A percentile compares a stretch with the other conserved stretches of the same genome.
Evolutionary conservation across 37 sponge, comb jelly and placozoan species (phyloP).

Genomic region (Hexactinellida sp.): DNA sequence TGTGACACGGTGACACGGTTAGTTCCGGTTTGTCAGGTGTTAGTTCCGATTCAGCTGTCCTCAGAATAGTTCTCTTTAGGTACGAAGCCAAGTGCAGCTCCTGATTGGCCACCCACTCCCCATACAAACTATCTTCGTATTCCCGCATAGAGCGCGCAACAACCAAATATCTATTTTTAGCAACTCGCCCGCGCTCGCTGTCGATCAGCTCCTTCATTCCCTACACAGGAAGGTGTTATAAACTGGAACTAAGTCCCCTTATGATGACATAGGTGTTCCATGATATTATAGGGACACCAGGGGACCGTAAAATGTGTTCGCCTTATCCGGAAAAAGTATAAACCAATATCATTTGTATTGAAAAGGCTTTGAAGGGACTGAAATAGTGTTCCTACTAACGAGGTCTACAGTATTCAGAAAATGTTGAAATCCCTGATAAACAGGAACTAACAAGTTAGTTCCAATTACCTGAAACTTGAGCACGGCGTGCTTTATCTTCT

Average conservation of each 20-base stretch:
- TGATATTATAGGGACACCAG: too few species aligned
- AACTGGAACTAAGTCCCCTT: not conserved
- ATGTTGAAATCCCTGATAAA: too few species aligned
- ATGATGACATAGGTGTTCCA: too few species aligned
- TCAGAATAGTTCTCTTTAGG: slow-evolving; percentile 70
- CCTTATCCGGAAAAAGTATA: too few species aligned
- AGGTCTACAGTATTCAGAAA: too few species aligned
- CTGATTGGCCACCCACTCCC: slow-evolving; percentile 54
- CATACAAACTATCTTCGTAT: slow-evolving; percentile 71
- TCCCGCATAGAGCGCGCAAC: slow-evolving; percentile 86
- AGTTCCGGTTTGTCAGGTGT: slow-evolving; percentile 10
- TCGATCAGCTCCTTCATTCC: slow-evolving; percentile 79
- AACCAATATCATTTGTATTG: too few species aligned
- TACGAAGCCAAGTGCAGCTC: slow-evolving; percentile 51
- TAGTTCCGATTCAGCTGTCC: slow-evolving; percentile 30
- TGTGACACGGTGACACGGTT: not conserved
- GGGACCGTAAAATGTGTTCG: too few species aligned
- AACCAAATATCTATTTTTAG: slow-evolving; percentile 71
- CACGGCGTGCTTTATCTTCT: slow-evolving; percentile 87
- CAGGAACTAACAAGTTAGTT: not conserved
- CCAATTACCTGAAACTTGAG: slow-evolving; percentile 57
- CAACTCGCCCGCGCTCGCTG: slow-evolving; percentile 63
- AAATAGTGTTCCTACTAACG: too few species aligned
- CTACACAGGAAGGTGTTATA: not conserved
- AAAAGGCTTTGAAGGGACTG: too few species aligned